These are phyloP conservation scores for Ammodytes marinus DNA, from an alignment of 2,113 vertebrate genomes.

Conservation along the genomic window DNA sequence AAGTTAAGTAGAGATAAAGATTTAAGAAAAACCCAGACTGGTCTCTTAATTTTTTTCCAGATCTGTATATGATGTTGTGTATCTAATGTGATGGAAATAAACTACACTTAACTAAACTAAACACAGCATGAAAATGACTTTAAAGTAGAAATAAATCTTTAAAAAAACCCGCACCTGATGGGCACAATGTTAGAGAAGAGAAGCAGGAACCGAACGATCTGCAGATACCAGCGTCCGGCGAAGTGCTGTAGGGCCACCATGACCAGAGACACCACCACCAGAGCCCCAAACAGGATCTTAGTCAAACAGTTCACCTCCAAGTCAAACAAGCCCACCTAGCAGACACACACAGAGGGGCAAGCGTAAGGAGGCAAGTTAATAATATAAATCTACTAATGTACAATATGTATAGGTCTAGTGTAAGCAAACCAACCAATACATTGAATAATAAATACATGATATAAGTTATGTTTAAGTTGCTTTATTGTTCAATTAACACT, in stretches of 20 bases:
- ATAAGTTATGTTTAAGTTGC: too few species aligned
- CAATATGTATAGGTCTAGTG: neutral
- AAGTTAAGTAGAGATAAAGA: too few species aligned
- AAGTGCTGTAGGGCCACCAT: slow-evolving; percentile 99
- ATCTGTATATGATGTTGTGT: too few species aligned
- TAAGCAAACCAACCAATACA: neutral
- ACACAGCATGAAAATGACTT: neutral
- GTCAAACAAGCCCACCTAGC: slow-evolving; percentile 96
- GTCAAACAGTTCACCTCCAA: slow-evolving; percentile 98
- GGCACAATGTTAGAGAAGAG: slow-evolving; percentile 98
- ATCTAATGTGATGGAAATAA: too few species aligned
- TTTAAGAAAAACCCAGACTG: too few species aligned
- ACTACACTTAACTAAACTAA: too few species aligned
- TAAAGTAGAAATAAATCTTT: neutral
- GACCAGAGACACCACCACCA: slow-evolving; percentile 95
- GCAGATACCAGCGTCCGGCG: slow-evolving; percentile 97
- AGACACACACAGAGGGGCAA: slow-evolving; percentile 12
- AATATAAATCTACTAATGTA: neutral
- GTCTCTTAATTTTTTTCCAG: too few species aligned
- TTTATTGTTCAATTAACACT: too few species aligned
- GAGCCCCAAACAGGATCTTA: slow-evolving; percentile 95
- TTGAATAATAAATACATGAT: too few species aligned
- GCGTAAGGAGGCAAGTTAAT: neutral
- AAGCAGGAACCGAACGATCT: slow-evolving; percentile 96
- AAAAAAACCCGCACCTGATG: slow-evolving; percentile 88